These are phyloP conservation scores for Chrysopilus asiliformis DNA, from an alignment of 2,888 invertebrate species.

Conservation along the genomic window DNA sequence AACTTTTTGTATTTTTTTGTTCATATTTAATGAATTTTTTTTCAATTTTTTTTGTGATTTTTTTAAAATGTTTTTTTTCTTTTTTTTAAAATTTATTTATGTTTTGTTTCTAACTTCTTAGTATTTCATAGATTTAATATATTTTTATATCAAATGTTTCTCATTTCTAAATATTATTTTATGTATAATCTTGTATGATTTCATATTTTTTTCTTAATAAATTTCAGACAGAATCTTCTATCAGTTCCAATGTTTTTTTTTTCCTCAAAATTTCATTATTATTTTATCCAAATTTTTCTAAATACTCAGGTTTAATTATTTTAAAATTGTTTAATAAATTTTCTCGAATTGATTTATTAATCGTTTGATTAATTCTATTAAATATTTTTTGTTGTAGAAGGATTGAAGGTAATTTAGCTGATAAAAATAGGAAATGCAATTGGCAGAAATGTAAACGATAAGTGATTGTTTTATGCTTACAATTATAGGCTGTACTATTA, in stretches of 20 bases:
- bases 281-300: neutral
- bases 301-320: neutral
- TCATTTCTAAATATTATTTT: conserved; percentile 8
- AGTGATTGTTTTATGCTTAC: too few relatives aligned
- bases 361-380: too few relatives aligned
- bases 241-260: neutral
- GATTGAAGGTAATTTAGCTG: too few relatives aligned
- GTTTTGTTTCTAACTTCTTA: conserved; percentile 9
- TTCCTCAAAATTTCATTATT: neutral
- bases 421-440: too few relatives aligned
- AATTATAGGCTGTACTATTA: too few relatives aligned
- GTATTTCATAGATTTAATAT: conserved; percentile 6
- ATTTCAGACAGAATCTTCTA: neutral
- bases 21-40: conserved; percentile 14
- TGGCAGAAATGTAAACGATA: too few relatives aligned
- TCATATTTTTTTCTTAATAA: neutral
- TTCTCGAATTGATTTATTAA: too few relatives aligned
- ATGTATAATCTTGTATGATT: too few relatives aligned
- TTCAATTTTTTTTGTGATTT: conserved; percentile 12
- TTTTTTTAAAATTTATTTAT: conserved; percentile 15
- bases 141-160: conserved; percentile 8
- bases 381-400: too few relatives aligned
- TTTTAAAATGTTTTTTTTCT: conserved; percentile 11
- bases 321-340: too few relatives aligned
- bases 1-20: conserved; percentile 13